Percentiles rank a stretch among this genome's conserved stretches.
These are phyloP conservation scores for Cephalopachus bancanus DNA, from an alignment of 2,797 vertebrate genomes.

Conservation along the genomic window DNA sequence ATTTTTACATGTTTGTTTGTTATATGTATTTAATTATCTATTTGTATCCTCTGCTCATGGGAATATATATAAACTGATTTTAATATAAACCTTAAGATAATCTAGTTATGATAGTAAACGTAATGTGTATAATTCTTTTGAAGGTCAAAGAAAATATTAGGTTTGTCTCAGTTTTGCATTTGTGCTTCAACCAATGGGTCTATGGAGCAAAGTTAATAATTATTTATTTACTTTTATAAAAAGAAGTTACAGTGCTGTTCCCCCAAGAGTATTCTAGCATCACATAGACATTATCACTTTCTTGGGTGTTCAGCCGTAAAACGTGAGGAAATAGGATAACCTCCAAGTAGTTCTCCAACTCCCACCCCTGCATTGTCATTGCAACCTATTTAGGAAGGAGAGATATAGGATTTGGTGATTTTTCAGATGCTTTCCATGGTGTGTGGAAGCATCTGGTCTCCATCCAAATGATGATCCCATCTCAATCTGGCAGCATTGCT, in stretches of 20 bases:
- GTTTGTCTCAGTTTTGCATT: not conserved
- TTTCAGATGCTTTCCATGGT: not conserved
- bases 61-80: not conserved
- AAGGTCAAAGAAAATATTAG: not conserved
- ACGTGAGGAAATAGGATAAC: not conserved
- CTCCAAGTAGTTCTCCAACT: not conserved
- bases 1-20: not conserved
- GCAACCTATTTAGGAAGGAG: not conserved
- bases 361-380: not conserved
- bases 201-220: constrained; percentile 18
- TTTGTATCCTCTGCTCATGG: not conserved
- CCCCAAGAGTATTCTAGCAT: constrained; percentile 28
- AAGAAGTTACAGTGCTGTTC: not conserved
- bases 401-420: not conserved
- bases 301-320: not conserved
- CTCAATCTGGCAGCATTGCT: not conserved
- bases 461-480: not conserved
- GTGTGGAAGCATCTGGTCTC: not conserved
- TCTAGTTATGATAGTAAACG: constrained; percentile 8
- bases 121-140: not conserved
- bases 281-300: not conserved
- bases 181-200: constrained; percentile 7
- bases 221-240: not conserved
- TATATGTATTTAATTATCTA: not conserved
- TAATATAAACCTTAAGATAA: not conserved